These are phyloP conservation scores for Aphidoletes aphidimyza DNA, from an alignment of 2,888 invertebrate species.

Conservation along the genomic window DNA sequence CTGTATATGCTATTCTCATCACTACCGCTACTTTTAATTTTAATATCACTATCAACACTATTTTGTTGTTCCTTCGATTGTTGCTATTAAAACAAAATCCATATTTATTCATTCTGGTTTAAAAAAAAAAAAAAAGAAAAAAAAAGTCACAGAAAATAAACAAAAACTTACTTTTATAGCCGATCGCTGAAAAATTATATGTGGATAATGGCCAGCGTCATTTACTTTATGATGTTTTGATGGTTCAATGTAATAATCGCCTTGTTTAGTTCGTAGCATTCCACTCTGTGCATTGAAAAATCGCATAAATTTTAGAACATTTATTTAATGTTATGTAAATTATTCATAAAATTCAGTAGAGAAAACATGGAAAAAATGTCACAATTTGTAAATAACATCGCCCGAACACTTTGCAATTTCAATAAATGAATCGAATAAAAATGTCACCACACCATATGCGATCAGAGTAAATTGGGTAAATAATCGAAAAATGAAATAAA, in stretches of 20 bases:
- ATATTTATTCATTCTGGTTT: not conserved
- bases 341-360: not conserved
- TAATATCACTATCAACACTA: conserved; percentile 12
- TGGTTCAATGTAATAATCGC: conserved; percentile 80
- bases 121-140: not conserved
- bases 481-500: not conserved
- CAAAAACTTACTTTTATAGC: conserved; percentile 68
- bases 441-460: conserved; percentile 4
- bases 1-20: conserved; percentile 60
- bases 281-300: conserved; percentile 70
- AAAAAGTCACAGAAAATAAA: not conserved
- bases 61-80: not conserved
- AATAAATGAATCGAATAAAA: not conserved
- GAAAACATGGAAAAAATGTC: conserved; percentile 1
- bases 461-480: not conserved
- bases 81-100: not conserved
- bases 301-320: conserved; percentile 56
- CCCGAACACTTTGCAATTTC: not conserved
- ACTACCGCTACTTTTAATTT: conserved; percentile 31
- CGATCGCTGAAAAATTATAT: conserved; percentile 76
- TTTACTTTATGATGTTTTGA: conserved; percentile 69
- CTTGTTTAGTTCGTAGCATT: conserved; percentile 73
- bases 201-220: conserved; percentile 69
- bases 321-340: not conserved
- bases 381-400: conserved; percentile 29